These are phyloP conservation scores for Psilopsiagon aymara DNA, from an alignment of 2,113 vertebrate genomes.

Conservation along the genomic window DNA sequence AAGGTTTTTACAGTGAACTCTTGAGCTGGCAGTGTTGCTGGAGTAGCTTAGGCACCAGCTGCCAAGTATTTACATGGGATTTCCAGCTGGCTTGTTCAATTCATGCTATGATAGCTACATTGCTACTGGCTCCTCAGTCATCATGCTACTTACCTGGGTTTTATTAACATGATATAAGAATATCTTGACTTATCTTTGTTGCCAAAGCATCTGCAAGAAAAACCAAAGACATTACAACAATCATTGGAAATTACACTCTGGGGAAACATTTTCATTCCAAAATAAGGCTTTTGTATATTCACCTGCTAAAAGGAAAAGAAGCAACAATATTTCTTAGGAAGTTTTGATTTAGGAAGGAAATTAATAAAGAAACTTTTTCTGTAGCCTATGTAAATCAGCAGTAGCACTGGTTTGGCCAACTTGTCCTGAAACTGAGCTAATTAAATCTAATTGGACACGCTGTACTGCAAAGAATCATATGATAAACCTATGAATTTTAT, in stretches of 20 bases:
- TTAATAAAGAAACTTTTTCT: neutral
- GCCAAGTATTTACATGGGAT: neutral
- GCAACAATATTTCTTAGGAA: neutral
- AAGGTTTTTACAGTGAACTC: neutral
- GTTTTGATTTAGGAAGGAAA: neutral
- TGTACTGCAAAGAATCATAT: constrained; percentile 12
- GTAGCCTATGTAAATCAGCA: neutral
- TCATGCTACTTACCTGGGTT: neutral
- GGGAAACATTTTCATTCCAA: neutral
- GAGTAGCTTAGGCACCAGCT: neutral
- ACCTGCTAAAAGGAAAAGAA: neutral
- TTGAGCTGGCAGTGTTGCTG: neutral
- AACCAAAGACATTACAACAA: neutral
- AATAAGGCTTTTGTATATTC: neutral
- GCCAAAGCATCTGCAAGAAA: neutral
- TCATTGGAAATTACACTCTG: neutral
- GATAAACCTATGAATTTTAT: constrained; percentile 14
- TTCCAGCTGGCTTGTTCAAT: neutral
- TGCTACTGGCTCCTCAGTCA: neutral
- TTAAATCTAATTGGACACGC: constrained; percentile 11
- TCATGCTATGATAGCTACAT: neutral
- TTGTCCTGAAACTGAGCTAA: constrained; percentile 27
- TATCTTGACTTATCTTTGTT: neutral
- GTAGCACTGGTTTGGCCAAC: neutral
- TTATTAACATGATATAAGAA: neutral